Evolutionary conservation across 1,140 invertebrate genomes (phyloP).

Genomic region (Philopotamus ludificatus): DNA sequence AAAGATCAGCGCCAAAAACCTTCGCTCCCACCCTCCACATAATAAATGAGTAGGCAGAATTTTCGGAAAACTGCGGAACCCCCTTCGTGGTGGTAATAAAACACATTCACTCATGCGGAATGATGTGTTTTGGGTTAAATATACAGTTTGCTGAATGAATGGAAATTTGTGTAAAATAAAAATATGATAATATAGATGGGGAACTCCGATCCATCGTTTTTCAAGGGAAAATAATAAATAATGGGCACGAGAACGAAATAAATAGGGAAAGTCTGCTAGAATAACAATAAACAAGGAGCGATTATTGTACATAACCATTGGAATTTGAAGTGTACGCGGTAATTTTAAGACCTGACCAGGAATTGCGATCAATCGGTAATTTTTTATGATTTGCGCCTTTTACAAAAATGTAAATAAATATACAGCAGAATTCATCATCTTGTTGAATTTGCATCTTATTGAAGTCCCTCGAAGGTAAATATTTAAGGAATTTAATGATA

Average conservation of each 20-base stretch:
- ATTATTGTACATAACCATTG: background rate
- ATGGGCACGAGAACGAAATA: background rate
- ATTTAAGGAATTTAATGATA: too few species aligned
- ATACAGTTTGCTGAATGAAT: background rate
- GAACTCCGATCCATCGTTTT: too few species aligned
- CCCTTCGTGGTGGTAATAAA: background rate
- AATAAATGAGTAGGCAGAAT: background rate
- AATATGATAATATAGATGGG: too few species aligned
- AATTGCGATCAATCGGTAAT: too few species aligned
- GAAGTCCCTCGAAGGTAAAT: too few species aligned
- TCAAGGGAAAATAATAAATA: background rate
- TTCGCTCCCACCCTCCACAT: background rate
- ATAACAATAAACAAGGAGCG: background rate
- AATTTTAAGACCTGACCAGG: too few species aligned
- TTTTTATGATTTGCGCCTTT: too few species aligned
- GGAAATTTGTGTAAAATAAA: too few species aligned
- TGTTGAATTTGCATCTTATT: too few species aligned
- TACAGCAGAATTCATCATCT: too few species aligned
- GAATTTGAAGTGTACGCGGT: too few species aligned
- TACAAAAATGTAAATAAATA: too few species aligned
- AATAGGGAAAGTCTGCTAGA: background rate
- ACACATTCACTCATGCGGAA: background rate
- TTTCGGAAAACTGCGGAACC: background rate
- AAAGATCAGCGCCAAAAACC: background rate
- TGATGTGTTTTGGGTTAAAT: background rate